Conservation (phyloP, 2,113 vertebrate genomes). For the Rhipidura dahli region DNA sequence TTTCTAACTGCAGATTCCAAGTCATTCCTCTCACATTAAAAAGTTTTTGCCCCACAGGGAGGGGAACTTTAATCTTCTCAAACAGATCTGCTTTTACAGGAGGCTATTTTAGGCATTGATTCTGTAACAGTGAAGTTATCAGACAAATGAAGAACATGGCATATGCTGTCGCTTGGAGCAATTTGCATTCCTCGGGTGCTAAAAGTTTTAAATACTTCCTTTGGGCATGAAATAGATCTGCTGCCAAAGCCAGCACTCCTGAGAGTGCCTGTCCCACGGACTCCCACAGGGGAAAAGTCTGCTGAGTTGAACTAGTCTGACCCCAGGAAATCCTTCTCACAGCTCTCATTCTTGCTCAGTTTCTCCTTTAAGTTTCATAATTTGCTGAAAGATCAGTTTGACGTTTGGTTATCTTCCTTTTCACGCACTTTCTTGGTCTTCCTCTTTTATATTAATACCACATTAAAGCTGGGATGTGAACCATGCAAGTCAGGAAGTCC, state of each 20-base stretch:
- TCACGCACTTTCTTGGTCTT: background rate
- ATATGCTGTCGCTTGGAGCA: background rate
- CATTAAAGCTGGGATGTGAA: slow-evolving; percentile 17
- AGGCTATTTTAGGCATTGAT: slow-evolving; percentile 18
- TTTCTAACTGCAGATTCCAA: background rate
- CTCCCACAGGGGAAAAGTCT: slow-evolving; percentile 14
- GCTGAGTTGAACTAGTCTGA: slow-evolving; percentile 44
- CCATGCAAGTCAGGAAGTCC: background rate
- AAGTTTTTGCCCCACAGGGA: background rate
- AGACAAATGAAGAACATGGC: slow-evolving; percentile 14
- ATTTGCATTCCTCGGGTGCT: slow-evolving; percentile 52
- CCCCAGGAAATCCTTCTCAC: slow-evolving; percentile 46
- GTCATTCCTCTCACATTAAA: background rate
- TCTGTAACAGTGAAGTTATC: slow-evolving; percentile 45
- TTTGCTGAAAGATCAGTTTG: background rate
- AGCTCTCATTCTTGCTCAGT: background rate
- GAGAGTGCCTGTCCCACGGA: slow-evolving; percentile 28
- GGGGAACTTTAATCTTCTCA: background rate
- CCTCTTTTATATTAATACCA: background rate
- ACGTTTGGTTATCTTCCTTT: background rate
- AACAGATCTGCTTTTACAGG: slow-evolving; percentile 7
- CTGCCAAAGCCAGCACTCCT: slow-evolving; percentile 14
- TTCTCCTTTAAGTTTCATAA: background rate
- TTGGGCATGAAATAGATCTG: slow-evolving; percentile 35
- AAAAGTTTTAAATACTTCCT: slow-evolving; percentile 58